A percentile compares a stretch with the other conserved stretches of the same genome.
These are phyloP conservation scores for Bombus superbus DNA, from an alignment of 1,140 invertebrate species.

Conservation along the genomic window DNA sequence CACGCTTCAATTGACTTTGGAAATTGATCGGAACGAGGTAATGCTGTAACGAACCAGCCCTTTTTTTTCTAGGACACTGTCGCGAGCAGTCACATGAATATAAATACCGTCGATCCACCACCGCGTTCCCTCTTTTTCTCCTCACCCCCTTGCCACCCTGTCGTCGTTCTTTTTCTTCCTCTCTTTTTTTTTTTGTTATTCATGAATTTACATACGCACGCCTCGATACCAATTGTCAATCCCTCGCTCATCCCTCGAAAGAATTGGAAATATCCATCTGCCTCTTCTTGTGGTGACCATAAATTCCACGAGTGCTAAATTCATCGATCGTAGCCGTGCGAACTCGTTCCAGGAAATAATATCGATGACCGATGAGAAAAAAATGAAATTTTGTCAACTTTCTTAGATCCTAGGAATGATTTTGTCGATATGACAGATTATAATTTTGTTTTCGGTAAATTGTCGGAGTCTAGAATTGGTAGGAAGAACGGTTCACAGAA, in stretches of 20 bases:
- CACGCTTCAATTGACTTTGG: slow-evolving; percentile 58
- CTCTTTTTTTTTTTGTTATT: not conserved
- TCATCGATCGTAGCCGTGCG: too few species aligned
- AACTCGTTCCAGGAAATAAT: too few species aligned
- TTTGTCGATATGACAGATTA: too few species aligned
- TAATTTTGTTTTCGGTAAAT: too few species aligned
- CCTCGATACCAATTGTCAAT: not conserved
- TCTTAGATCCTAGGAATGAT: too few species aligned
- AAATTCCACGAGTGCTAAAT: too few species aligned
- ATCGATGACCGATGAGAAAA: too few species aligned
- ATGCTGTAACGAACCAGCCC: slow-evolving; percentile 53
- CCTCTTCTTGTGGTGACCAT: not conserved
- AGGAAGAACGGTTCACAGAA: not conserved
- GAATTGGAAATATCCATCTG: slow-evolving; percentile 16
- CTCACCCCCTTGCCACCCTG: not conserved
- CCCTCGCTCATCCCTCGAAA: not conserved
- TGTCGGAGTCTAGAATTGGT: too few species aligned
- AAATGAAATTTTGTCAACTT: too few species aligned
- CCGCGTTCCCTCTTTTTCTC: not conserved
- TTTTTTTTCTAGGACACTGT: slow-evolving; percentile 35
- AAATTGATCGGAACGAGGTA: slow-evolving; percentile 59
- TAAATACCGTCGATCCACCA: slow-evolving; percentile 45
- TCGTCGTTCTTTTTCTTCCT: not conserved
- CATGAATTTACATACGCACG: slow-evolving; percentile 24
- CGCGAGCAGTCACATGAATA: slow-evolving; percentile 55